A percentile compares a stretch with the other conserved stretches of the same genome.
Evolutionary conservation across 2,888 invertebrate species (phyloP).

Genomic region (Himalopsyche anomala): DNA sequence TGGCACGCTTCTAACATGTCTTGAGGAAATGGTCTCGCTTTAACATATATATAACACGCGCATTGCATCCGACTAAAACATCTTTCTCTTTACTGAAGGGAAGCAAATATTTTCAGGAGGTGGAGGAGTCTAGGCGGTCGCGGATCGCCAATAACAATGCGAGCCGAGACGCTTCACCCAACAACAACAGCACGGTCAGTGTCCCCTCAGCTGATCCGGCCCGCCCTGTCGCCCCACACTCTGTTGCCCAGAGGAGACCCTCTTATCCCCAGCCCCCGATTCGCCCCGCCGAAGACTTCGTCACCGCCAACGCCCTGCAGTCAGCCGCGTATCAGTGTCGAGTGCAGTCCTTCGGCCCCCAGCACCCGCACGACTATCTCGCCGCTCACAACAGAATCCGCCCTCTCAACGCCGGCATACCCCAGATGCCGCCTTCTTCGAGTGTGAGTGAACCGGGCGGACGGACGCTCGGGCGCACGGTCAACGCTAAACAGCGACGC

Average conservation of each 20-base stretch:
- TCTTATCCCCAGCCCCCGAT: constrained; percentile 68
- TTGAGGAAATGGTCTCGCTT: background rate
- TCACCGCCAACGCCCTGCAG: constrained; percentile 70
- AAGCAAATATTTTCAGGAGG: constrained; percentile 56
- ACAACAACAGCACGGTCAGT: constrained; percentile 54
- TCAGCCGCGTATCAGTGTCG: constrained; percentile 9
- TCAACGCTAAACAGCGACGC: constrained; percentile 69
- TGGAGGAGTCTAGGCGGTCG: constrained; percentile 63
- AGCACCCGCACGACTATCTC: constrained; percentile 70
- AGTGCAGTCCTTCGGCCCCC: constrained; percentile 68
- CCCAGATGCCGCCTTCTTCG: constrained; percentile 72
- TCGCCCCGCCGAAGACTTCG: constrained; percentile 75
- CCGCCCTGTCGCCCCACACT: constrained; percentile 39
- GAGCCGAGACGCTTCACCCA: constrained; percentile 71
- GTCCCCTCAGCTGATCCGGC: constrained; percentile 36
- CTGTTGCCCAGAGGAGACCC: background rate
- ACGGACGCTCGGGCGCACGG: constrained; percentile 46
- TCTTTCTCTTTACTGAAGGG: constrained; percentile 45
- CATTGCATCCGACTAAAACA: constrained; percentile 20
- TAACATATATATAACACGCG: constrained; percentile 21
- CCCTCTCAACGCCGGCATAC: constrained; percentile 73
- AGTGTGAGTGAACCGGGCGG: constrained; percentile 61
- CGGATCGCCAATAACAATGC: constrained; percentile 67
- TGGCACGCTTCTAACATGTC: constrained; percentile 34
- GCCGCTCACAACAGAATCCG: constrained; percentile 48